Evolutionary conservation across 2,888 invertebrate genomes (phyloP).

Genomic region (Diabrotica balteata): DNA sequence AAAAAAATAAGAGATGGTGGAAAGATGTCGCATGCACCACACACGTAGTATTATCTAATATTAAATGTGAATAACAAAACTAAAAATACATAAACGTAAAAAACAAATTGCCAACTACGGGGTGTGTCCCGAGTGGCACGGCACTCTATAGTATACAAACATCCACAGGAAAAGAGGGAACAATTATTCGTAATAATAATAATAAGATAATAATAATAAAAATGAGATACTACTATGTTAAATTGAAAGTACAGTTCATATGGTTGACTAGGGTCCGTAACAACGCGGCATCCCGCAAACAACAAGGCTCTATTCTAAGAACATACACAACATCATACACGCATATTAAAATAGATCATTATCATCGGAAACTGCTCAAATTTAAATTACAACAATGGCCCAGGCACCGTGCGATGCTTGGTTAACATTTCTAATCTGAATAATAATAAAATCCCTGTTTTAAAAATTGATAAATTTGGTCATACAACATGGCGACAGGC

Average conservation of each 20-base stretch:
- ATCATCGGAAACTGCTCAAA: conserved; percentile 56
- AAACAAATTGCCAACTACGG: conserved; percentile 47
- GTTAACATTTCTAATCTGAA: conserved; percentile 56
- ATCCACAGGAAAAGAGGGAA: conserved; percentile 41
- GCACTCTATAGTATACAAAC: conserved; percentile 45
- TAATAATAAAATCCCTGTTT: conserved; percentile 55
- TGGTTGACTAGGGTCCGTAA: conserved; percentile 62
- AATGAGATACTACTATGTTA: conserved; percentile 40
- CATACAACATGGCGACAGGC: conserved; percentile 51
- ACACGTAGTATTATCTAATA: conserved; percentile 49
- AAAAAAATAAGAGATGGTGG: conserved; percentile 47
- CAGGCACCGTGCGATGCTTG: conserved; percentile 57
- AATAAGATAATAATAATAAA: conserved; percentile 43
- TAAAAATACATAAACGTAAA: conserved; percentile 51
- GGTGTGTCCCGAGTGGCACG: conserved; percentile 44
- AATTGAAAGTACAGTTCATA: conserved; percentile 52
- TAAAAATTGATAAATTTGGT: conserved; percentile 57
- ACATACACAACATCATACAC: conserved; percentile 62
- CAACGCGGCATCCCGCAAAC: conserved; percentile 61
- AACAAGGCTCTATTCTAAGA: conserved; percentile 59
- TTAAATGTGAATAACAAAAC: conserved; percentile 47
- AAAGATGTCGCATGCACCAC: conserved; percentile 58
- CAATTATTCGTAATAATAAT: conserved; percentile 15
- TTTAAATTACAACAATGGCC: conserved; percentile 59
- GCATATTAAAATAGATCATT: conserved; percentile 61